Conservation (phyloP, 2,797 vertebrate species). For the Chaunax sp. region DNA sequence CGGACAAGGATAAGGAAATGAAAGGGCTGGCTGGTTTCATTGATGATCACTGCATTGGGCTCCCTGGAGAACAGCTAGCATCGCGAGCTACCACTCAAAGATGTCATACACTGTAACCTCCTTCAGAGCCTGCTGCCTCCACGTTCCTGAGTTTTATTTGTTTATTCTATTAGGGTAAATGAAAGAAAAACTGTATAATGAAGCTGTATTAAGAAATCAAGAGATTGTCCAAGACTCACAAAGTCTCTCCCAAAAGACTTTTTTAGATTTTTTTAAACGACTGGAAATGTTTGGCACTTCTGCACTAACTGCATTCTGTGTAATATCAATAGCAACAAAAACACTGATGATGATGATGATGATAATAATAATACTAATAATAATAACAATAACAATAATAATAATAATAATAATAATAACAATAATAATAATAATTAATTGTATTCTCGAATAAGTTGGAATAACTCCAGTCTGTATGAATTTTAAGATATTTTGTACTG, state of each 20-base stretch:
- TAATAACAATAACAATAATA: slow-evolving; percentile 66
- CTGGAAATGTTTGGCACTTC: slow-evolving; percentile 95
- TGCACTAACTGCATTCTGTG: slow-evolving; percentile 85
- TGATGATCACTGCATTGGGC: slow-evolving; percentile 89
- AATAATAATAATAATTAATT: slow-evolving; percentile 66
- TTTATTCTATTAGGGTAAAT: slow-evolving; percentile 86
- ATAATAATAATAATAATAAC: slow-evolving; percentile 69
- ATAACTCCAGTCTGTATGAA: slow-evolving; percentile 80
- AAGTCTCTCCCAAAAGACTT: slow-evolving; percentile 92
- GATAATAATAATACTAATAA: slow-evolving; percentile 68
- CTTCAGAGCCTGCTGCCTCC: slow-evolving; percentile 85
- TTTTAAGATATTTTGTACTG: slow-evolving; percentile 84
- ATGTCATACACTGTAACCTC: slow-evolving; percentile 77
- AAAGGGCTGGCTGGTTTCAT: slow-evolving; percentile 79
- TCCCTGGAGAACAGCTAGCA: slow-evolving; percentile 77
- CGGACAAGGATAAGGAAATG: slow-evolving; percentile 72
- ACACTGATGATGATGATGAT: slow-evolving; percentile 60
- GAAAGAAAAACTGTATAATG: slow-evolving; percentile 76
- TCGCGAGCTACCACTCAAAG: slow-evolving; percentile 83
- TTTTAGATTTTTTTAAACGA: slow-evolving; percentile 86
- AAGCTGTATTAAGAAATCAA: slow-evolving; percentile 88
- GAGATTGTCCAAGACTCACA: slow-evolving; percentile 96
- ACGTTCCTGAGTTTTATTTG: slow-evolving; percentile 92
- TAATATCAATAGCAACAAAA: slow-evolving; percentile 53
- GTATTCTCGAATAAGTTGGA: slow-evolving; percentile 80